These are phyloP conservation scores for Spinus olivaceus DNA, from an alignment of 2,797 vertebrate species.

Conservation along the genomic window DNA sequence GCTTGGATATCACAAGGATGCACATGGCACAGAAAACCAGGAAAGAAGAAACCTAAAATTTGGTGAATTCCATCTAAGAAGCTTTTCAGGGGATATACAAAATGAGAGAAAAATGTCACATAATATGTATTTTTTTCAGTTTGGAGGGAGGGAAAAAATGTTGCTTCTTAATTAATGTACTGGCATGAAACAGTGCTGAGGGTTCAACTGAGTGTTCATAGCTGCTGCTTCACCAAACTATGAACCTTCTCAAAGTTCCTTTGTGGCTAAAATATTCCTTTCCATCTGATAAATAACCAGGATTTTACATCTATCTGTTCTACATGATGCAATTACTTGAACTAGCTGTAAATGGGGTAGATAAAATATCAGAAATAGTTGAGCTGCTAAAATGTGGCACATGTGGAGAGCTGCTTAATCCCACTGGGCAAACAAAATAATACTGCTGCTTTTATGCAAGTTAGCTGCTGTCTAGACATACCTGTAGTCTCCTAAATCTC, in stretches of 20 bases:
- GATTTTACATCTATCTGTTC: not conserved
- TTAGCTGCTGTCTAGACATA: slow-evolving; percentile 41
- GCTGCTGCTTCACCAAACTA: not conserved
- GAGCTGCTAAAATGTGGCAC: not conserved
- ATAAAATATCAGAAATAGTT: not conserved
- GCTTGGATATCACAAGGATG: not conserved
- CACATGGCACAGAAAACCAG: not conserved
- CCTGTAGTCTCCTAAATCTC: slow-evolving; percentile 33
- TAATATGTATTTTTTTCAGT: not conserved
- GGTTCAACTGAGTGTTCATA: not conserved
- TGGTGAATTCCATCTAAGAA: not conserved
- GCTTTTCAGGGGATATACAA: not conserved
- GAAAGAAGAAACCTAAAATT: not conserved
- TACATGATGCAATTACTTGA: not conserved
- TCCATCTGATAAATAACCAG: not conserved
- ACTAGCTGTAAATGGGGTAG: not conserved
- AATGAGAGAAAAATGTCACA: not conserved
- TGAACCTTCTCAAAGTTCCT: not conserved
- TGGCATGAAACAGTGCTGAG: not conserved
- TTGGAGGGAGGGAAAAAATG: not conserved
- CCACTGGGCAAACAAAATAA: not conserved
- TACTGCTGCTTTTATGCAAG: not conserved
- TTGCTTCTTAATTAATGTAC: not conserved
- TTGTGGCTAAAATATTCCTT: not conserved
- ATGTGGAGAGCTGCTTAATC: not conserved